These are phyloP conservation scores for Myodes glareolus DNA, from an alignment of 2,113 vertebrate genomes.

Conservation along the genomic window DNA sequence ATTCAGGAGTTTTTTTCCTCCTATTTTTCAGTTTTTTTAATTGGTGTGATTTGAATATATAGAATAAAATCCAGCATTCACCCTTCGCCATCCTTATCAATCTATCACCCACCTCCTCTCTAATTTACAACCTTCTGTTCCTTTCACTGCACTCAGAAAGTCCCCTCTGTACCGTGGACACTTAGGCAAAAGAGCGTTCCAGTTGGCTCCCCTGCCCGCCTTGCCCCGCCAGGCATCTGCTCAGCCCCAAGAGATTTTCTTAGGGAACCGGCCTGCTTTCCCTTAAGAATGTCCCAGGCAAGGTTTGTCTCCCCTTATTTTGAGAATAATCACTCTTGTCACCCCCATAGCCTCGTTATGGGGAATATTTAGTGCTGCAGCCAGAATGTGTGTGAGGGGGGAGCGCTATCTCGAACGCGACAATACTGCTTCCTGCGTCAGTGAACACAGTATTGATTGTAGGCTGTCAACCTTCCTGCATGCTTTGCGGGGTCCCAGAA, in stretches of 20 bases:
- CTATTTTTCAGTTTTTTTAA: not conserved
- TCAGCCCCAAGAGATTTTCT: not conserved
- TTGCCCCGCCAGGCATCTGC: not conserved
- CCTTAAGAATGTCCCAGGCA: not conserved
- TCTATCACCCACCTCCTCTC: not conserved
- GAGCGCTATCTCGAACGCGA: constrained; percentile 44
- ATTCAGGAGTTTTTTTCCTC: not conserved
- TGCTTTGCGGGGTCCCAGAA: constrained; percentile 69
- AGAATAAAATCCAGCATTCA: not conserved
- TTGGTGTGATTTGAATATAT: not conserved
- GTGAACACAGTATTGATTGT: constrained; percentile 70
- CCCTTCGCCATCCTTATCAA: not conserved
- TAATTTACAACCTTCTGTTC: not conserved
- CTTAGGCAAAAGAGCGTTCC: not conserved
- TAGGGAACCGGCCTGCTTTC: not conserved
- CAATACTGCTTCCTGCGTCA: constrained; percentile 64
- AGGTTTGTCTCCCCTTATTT: constrained; percentile 33
- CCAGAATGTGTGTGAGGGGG: not conserved
- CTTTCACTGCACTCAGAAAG: not conserved
- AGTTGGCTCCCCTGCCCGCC: not conserved
- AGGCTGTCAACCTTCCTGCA: constrained; percentile 70
- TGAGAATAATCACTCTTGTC: constrained; percentile 76
- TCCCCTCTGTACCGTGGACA: not conserved
- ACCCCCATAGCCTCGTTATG: constrained; percentile 66
- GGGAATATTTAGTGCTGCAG: constrained; percentile 74